phyloP scores from a whole-genome alignment of 2,113 vertebrate species.

The Rhegmatorhina hoffmannsi region DNA sequence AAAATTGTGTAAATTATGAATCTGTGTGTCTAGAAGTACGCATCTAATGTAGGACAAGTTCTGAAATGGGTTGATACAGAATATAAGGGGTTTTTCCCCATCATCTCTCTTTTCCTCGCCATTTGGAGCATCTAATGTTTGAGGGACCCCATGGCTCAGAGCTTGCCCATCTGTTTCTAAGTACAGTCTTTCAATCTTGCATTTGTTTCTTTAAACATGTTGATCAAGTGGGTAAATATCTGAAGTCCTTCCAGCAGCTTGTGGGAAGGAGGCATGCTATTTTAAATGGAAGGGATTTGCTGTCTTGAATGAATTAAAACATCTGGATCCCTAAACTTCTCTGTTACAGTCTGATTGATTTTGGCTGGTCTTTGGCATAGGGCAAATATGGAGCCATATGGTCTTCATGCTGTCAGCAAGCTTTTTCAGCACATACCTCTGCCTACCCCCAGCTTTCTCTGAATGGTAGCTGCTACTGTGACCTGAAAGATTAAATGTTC shows the following conservation, averaged over 20 bases:
- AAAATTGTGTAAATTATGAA: not conserved
- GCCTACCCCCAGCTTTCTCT: not conserved
- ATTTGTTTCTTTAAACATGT: constrained; percentile 23
- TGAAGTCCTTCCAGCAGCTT: constrained; percentile 42
- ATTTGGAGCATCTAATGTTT: not conserved
- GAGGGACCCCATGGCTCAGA: not conserved
- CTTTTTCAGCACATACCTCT: constrained; percentile 8
- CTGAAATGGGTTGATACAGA: not conserved
- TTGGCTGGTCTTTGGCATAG: not conserved
- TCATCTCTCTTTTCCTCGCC: not conserved
- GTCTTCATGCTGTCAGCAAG: not conserved
- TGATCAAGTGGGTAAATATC: constrained; percentile 8
- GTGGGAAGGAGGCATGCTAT: constrained; percentile 1
- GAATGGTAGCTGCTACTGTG: constrained; percentile 5
- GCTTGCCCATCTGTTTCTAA: constrained; percentile 14
- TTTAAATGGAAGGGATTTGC: constrained; percentile 33
- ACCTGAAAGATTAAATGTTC: not conserved
- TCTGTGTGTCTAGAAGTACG: not conserved
- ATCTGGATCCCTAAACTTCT: constrained; percentile 28
- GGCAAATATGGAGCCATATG: not conserved
- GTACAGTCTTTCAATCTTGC: not conserved
- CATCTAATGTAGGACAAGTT: not conserved
- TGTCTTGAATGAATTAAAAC: constrained; percentile 55
- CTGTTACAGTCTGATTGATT: constrained; percentile 4
- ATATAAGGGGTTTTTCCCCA: not conserved